Evolutionary conservation across 2,113 vertebrate species (phyloP).

Genomic region (Macheiramphus alcinus): DNA sequence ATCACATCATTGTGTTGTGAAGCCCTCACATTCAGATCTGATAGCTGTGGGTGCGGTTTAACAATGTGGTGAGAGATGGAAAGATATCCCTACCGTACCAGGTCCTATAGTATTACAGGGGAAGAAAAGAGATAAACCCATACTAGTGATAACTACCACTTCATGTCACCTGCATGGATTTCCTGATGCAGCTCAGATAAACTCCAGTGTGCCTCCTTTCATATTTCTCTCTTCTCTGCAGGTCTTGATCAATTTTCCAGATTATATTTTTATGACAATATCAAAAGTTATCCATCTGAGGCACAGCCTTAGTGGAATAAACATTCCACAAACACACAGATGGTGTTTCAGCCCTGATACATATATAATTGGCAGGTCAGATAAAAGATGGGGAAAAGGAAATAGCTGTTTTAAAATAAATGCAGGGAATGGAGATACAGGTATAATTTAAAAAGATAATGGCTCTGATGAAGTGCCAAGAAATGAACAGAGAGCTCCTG

Average conservation of each 20-base stretch:
- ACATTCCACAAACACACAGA: neutral
- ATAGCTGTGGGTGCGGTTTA: neutral
- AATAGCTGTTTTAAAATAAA: neutral
- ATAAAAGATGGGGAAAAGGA: neutral
- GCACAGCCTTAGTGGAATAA: neutral
- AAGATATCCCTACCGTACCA: neutral
- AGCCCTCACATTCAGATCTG: neutral
- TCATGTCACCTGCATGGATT: neutral
- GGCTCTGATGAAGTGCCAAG: neutral
- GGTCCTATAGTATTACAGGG: neutral
- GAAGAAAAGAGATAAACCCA: neutral
- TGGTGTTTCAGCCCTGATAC: neutral
- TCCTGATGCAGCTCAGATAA: neutral
- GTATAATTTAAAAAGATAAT: neutral
- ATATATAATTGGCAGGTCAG: neutral
- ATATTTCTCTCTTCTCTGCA: neutral
- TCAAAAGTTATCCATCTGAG: neutral
- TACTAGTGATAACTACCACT: neutral
- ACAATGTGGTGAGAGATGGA: rapidly evolving
- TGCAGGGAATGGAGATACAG: neutral
- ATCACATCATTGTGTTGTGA: neutral
- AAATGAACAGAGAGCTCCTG: neutral
- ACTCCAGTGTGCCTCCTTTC: neutral
- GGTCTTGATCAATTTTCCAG: neutral
- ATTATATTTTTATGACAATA: neutral